These are phyloP conservation scores for Platichthys flesus DNA, from an alignment of 2,113 vertebrate genomes.

Conservation along the genomic window DNA sequence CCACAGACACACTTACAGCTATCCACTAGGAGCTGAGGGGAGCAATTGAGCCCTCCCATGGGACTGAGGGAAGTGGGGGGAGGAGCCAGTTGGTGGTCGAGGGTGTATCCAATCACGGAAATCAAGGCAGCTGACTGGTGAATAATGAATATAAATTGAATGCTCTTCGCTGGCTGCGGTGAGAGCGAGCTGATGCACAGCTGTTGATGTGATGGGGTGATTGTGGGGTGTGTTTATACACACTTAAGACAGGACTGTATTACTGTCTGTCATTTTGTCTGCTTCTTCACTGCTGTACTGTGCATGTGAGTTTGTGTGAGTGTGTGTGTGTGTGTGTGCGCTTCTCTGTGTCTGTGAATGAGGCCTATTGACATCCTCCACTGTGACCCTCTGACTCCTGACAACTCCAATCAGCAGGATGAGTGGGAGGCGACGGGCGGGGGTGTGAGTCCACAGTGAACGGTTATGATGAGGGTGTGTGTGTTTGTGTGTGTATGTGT, in stretches of 20 bases:
- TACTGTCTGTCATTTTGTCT: conserved; percentile 54
- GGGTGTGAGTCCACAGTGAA: conserved; percentile 45
- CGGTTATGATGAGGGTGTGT: conserved; percentile 45
- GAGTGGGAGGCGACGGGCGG: conserved; percentile 62
- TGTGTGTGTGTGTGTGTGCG: conserved; percentile 15
- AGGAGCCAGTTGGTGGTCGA: conserved; percentile 45
- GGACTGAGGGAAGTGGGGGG: conserved; percentile 38
- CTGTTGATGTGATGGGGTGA: conserved; percentile 61
- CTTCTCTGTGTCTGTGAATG: conserved; percentile 48
- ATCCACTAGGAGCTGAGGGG: conserved; percentile 50
- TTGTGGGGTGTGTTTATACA: conserved; percentile 60
- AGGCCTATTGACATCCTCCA: conserved; percentile 71
- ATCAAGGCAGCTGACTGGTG: conserved; percentile 85
- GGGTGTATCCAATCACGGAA: conserved; percentile 81
- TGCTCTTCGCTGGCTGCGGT: conserved; percentile 67
- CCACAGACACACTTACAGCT: conserved; percentile 30
- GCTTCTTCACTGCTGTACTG: conserved; percentile 30
- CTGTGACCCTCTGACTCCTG: conserved; percentile 70
- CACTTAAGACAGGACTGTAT: conserved; percentile 57
- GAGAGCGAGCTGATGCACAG: conserved; percentile 60
- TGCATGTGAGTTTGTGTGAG: conserved; percentile 17
- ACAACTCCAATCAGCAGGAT: conserved; percentile 75
- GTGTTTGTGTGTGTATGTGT: conserved; percentile 37
- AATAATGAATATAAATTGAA: conserved; percentile 87
- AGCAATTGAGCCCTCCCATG: conserved; percentile 58